Conservation (phyloP, 2,797 vertebrate species). For the Buceros bicornis region DNA sequence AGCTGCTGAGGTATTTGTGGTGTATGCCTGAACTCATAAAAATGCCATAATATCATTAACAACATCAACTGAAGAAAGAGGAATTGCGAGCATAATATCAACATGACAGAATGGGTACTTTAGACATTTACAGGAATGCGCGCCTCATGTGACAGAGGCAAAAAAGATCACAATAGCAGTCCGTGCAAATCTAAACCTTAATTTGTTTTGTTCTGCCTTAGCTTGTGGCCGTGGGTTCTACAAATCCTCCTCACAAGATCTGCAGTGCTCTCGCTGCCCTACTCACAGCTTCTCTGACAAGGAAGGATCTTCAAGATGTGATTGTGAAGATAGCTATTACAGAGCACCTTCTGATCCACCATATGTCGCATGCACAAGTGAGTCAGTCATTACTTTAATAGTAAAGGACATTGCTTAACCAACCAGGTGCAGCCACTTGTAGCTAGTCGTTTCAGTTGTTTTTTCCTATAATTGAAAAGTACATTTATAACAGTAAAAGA, state of each 20-base stretch:
- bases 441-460: neutral
- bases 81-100: neutral
- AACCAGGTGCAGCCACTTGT: slow-evolving; percentile 19
- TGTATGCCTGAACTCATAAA: neutral
- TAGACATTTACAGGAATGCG: neutral
- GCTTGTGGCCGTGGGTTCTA: slow-evolving; percentile 97
- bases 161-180: neutral
- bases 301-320: slow-evolving; percentile 95
- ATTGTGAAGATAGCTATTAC: slow-evolving; percentile 97
- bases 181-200: neutral
- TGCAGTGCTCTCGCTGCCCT: slow-evolving; percentile 96
- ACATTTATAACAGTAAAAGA: slow-evolving; percentile 9
- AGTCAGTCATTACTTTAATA: slow-evolving; percentile 79
- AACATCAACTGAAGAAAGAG: neutral
- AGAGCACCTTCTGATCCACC: slow-evolving; percentile 92
- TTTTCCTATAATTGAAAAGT: slow-evolving; percentile 22
- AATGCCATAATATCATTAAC: neutral
- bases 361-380: slow-evolving; percentile 95
- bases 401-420: slow-evolving; percentile 44
- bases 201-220: slow-evolving; percentile 72
- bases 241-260: slow-evolving; percentile 98
- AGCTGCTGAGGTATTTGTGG: neutral
- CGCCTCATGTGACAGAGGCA: neutral
- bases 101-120: neutral
- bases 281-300: slow-evolving; percentile 95